Conservation (phyloP, 2,797 vertebrate species). For the Thripadectes ignobilis region DNA sequence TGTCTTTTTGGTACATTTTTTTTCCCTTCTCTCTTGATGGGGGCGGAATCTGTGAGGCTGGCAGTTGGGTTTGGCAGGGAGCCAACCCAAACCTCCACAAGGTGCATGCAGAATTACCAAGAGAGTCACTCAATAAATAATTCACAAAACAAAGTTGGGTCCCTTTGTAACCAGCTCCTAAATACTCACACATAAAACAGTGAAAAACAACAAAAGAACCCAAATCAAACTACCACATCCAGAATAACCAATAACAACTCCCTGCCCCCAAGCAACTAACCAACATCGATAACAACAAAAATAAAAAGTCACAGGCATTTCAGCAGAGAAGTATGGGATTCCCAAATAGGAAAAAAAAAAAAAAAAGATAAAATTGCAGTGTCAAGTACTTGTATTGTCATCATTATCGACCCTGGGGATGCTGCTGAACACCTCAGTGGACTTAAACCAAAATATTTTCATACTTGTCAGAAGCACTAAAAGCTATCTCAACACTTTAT, state of each 20-base stretch:
- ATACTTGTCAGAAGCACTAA: neutral
- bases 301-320: neutral
- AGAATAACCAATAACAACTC: neutral
- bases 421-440: neutral
- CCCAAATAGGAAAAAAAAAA: neutral
- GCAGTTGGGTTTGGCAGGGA: too few relatives aligned
- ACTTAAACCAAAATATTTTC: neutral
- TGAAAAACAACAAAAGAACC: neutral
- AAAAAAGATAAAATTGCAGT: neutral
- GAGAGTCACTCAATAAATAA: neutral
- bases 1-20: too few relatives aligned
- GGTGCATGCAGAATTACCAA: neutral
- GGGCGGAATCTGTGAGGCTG: too few relatives aligned
- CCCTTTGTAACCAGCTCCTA: neutral
- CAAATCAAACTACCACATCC: accelerated
- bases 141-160: neutral
- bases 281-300: neutral
- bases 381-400: neutral
- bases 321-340: neutral
- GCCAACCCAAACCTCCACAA: too few relatives aligned
- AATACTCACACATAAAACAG: neutral
- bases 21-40: too few relatives aligned
- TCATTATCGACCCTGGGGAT: neutral
- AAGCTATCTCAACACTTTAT: neutral
- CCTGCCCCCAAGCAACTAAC: neutral